Evolutionary conservation across 2,888 invertebrate genomes (phyloP), one percentile per base, ranked within the genome.

Genomic region (Tyria jacobaeae): DNA sequence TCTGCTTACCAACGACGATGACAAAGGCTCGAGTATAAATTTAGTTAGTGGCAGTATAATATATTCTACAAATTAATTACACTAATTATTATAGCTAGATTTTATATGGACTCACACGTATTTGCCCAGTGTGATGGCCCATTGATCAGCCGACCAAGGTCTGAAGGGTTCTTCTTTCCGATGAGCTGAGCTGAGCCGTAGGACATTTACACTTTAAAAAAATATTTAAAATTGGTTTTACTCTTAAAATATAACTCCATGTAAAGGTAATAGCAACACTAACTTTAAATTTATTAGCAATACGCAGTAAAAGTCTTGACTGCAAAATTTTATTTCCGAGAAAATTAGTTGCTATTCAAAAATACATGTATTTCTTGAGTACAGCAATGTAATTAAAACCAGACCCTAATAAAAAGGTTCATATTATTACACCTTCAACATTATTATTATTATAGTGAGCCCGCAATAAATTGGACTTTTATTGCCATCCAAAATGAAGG

Each of bases 401-500:
- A 1, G 31, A 60, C 57, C 21, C 17, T 41, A 67, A 63, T 71
- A 74, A 71, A 76, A 59, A 12, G 21, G 21, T 60, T 14, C 48
- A 64, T 70, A 66, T 62, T 64, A 76, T 66, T 55, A 57, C 61
- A 25, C 27, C 21, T 25, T 24, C 37, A 44, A 31, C 21, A 44
- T 55, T 17, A 54, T 54, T 70, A 55, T 55, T 41, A 54, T 54
- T 65, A 65, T 67, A 67, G 62, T 66, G 25, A 69, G 34, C 58
- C 31, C 50, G 63, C 44, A 37, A 52, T 76, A 74, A 75, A 73
- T 64, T 72, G 65, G 69, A 67, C 60, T 44, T 72, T 78, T 78
- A 80, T 76, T 68, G 70, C 69, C 44, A 39, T 24, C 31, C 49
- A 60, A 70, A 72, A 56, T 68, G 58, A 63, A 65, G 60, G 25